A percentile compares a stretch with the other conserved stretches of the same genome.
Conservation (phyloP, 2,113 vertebrate genomes). For the Loxodonta africana region DNA sequence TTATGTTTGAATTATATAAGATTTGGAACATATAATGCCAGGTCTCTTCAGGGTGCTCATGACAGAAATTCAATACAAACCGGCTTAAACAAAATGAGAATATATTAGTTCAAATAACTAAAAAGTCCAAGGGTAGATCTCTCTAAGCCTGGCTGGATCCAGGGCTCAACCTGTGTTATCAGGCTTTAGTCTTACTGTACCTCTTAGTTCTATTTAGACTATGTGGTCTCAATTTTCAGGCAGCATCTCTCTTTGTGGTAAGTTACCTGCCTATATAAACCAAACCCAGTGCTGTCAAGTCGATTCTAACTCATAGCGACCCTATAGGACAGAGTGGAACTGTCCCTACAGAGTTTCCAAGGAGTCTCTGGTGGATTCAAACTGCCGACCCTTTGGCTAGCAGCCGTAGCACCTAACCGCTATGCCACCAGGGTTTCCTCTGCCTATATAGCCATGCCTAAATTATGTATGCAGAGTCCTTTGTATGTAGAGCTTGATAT, state of each 20-base stretch:
- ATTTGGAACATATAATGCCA: background rate
- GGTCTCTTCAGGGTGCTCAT: background rate
- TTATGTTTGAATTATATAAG: background rate
- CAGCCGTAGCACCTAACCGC: no score
- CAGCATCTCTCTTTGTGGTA: background rate
- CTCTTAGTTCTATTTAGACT: background rate
- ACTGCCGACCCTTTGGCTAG: no score
- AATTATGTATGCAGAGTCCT: background rate
- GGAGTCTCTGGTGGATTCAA: no score
- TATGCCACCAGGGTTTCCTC: no score
- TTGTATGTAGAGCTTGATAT: background rate
- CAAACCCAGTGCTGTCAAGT: no score
- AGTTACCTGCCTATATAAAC: background rate
- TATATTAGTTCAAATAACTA: background rate
- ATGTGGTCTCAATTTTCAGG: background rate
- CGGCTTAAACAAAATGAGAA: conserved; percentile 7
- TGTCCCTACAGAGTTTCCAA: no score
- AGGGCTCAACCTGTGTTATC: background rate
- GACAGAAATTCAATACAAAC: background rate
- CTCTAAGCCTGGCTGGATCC: background rate
- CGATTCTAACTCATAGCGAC: no score
- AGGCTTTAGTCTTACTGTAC: background rate
- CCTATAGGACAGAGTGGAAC: no score
- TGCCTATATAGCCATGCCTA: no score
- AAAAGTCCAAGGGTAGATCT: background rate